Percentiles rank a stretch among this genome's conserved stretches.
These are phyloP conservation scores for Bradypus variegatus DNA, from an alignment of 2,797 vertebrate genomes.

Conservation along the genomic window DNA sequence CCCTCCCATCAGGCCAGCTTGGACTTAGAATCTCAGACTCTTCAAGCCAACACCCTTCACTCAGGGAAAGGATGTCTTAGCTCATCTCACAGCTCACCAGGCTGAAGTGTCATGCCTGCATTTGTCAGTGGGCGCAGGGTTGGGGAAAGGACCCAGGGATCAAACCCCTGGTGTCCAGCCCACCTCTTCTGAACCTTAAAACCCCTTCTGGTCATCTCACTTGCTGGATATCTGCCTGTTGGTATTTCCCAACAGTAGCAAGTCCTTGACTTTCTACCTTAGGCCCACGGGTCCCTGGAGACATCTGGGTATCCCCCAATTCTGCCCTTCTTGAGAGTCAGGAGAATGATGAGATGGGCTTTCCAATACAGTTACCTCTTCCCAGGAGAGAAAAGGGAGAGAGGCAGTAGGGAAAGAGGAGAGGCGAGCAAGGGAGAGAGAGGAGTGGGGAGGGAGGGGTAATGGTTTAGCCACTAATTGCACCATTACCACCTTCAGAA, in stretches of 20 bases:
- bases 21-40: background rate
- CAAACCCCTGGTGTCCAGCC: background rate
- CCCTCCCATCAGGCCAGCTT: background rate
- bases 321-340: background rate
- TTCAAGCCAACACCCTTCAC: background rate
- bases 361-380: conserved; percentile 39
- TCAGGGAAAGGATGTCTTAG: background rate
- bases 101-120: background rate
- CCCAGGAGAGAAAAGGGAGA: conserved; percentile 67
- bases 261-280: background rate
- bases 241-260: background rate
- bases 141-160: background rate
- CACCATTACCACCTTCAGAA: conserved; percentile 70
- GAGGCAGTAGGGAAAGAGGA: conserved; percentile 65
- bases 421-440: conserved; percentile 27
- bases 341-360: conserved; percentile 22
- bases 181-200: background rate
- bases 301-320: background rate
- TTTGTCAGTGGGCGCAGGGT: background rate
- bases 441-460: conserved; percentile 49
- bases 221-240: background rate
- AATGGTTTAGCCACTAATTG: conserved; percentile 76
- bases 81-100: background rate
- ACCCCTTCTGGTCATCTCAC: background rate
- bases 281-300: background rate